phyloP scores from a whole-genome alignment of 2,113 vertebrate genomes.

The Sclerurus mexicanus region DNA sequence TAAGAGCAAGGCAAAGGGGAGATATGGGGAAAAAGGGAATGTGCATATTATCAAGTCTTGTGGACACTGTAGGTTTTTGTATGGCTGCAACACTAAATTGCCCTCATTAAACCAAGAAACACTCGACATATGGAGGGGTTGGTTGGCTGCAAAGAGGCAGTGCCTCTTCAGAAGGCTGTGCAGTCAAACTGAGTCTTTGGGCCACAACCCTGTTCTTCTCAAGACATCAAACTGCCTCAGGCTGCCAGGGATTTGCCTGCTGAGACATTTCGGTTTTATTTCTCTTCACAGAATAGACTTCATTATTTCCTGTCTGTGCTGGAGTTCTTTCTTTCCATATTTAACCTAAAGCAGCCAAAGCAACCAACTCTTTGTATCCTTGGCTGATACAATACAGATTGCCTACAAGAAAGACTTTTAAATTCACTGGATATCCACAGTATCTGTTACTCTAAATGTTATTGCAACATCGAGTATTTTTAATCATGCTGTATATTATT shows the following conservation, averaged over 20 bases:
- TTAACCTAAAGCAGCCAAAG: constrained; percentile 24
- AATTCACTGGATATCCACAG: neutral
- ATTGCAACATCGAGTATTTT: neutral
- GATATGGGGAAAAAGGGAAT: neutral
- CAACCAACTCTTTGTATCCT: neutral
- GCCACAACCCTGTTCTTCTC: neutral
- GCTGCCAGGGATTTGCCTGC: constrained; percentile 22
- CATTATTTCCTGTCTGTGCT: constrained; percentile 44
- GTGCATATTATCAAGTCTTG: neutral
- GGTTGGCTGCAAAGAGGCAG: neutral
- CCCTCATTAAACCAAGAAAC: constrained; percentile 4
- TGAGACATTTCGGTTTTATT: constrained; percentile 25
- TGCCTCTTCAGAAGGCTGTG: constrained; percentile 16
- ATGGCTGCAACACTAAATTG: neutral
- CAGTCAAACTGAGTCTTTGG: neutral
- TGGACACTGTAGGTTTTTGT: constrained; percentile 20
- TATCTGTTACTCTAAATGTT: neutral
- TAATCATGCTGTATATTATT: neutral
- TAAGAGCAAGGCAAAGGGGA: neutral
- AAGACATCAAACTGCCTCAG: neutral
- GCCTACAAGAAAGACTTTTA: neutral
- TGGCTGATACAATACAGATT: neutral
- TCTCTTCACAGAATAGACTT: constrained; percentile 33
- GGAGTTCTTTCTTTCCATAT: neutral
- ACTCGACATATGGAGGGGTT: neutral